phyloP scores from a whole-genome alignment of 2,888 invertebrate species.

The Cecidostiba fungosa region DNA sequence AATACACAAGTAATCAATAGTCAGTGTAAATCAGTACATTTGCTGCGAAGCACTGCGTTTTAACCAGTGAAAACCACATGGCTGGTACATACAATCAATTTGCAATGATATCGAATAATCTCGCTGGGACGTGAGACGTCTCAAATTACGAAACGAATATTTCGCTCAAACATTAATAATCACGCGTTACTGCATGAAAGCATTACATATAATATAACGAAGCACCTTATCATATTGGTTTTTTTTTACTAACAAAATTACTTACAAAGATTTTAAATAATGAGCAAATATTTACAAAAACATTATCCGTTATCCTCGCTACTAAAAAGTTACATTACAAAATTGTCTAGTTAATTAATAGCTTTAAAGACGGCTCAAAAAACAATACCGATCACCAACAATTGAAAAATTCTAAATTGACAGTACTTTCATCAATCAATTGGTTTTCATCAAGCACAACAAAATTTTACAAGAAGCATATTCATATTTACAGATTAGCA shows the following conservation, averaged over 20 bases:
- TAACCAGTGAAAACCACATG: conserved; percentile 26
- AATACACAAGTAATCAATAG: conserved; percentile 48
- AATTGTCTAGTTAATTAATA: conserved; percentile 47
- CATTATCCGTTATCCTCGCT: not conserved
- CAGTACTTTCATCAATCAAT: not conserved
- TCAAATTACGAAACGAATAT: conserved; percentile 45
- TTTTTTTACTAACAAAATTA: conserved; percentile 54
- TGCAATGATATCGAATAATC: conserved; percentile 46
- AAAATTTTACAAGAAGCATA: not conserved
- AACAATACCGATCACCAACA: conserved; percentile 42
- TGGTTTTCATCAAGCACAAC: conserved; percentile 6
- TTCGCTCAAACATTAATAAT: conserved; percentile 34
- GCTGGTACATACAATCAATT: conserved; percentile 25
- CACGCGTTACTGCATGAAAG: conserved; percentile 21
- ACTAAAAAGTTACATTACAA: conserved; percentile 47
- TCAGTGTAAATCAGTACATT: conserved; percentile 39
- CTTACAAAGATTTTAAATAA: conserved; percentile 59
- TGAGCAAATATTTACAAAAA: conserved; percentile 60
- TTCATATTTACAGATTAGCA: conserved; percentile 49
- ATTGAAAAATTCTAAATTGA: conserved; percentile 5
- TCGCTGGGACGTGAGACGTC: conserved; percentile 28
- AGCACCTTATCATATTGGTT: conserved; percentile 40
- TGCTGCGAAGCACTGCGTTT: conserved; percentile 29
- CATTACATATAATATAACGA: conserved; percentile 39
- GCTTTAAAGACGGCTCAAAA: conserved; percentile 24